Conservation (phyloP, 2,113 vertebrate species). For the Lamprotornis superbus region DNA sequence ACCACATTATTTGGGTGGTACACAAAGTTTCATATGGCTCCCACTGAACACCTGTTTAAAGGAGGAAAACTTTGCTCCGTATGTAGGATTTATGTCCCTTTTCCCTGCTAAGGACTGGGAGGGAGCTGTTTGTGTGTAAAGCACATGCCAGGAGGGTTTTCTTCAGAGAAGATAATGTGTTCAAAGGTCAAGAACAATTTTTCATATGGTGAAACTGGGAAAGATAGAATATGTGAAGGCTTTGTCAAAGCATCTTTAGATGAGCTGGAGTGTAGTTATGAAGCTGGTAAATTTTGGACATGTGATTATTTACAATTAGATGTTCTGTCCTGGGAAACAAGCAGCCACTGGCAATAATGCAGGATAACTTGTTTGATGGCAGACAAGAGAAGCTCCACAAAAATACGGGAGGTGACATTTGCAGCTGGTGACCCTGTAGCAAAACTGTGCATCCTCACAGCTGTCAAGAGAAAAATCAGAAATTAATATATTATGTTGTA, state of each 20-base stretch:
- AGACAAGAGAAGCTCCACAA: not conserved
- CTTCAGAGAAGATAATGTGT: not conserved
- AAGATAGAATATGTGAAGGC: not conserved
- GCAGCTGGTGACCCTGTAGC: not conserved
- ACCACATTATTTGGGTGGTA: not conserved
- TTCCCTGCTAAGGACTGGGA: not conserved
- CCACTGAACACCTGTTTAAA: not conserved
- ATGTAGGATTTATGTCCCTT: rapidly evolving
- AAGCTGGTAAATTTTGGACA: not conserved
- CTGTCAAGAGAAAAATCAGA: not conserved
- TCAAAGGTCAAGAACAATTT: not conserved
- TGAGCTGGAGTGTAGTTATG: not conserved
- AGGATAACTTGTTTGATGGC: not conserved
- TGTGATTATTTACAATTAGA: not conserved
- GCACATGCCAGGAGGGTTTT: not conserved
- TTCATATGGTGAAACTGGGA: not conserved
- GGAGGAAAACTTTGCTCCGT: not conserved
- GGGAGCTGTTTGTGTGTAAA: not conserved
- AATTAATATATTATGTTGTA: not conserved
- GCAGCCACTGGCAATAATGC: not conserved
- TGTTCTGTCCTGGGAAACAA: not conserved
- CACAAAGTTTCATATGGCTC: not conserved
- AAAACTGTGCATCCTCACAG: not conserved
- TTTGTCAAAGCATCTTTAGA: not conserved
- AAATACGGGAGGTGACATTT: not conserved